phyloP scores from a whole-genome alignment of 2,113 vertebrate genomes.

The Eolophus roseicapilla region DNA sequence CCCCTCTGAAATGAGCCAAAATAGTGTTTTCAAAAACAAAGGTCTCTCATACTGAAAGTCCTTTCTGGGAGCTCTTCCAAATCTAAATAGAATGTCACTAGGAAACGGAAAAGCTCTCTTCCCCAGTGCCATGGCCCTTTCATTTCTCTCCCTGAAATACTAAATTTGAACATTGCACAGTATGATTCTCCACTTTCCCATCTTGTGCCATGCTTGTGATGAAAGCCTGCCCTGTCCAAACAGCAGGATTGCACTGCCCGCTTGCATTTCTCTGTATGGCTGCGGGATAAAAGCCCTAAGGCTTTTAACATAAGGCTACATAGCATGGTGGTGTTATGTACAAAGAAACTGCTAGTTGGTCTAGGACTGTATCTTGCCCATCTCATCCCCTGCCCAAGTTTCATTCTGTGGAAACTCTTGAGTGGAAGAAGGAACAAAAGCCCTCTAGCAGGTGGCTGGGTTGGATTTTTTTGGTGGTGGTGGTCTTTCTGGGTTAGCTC shows the following conservation, averaged over 20 bases:
- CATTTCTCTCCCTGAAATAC: slow-evolving; percentile 28
- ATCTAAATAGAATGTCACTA: slow-evolving; percentile 51
- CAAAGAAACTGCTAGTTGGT: not conserved
- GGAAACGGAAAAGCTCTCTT: slow-evolving; percentile 36
- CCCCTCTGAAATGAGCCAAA: slow-evolving; percentile 33
- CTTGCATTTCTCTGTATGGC: not conserved
- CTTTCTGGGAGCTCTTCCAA: slow-evolving; percentile 60
- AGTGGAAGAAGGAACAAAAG: not conserved
- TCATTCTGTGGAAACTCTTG: not conserved
- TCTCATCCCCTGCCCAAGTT: not conserved
- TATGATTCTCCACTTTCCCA: not conserved
- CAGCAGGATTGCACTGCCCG: not conserved
- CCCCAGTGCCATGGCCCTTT: not conserved
- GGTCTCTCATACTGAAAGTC: slow-evolving; percentile 33
- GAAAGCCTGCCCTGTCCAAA: not conserved
- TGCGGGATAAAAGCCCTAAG: not conserved
- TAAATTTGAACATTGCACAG: not conserved
- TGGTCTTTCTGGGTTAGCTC: not conserved
- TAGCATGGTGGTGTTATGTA: not conserved
- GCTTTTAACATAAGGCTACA: no score
- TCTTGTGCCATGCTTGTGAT: not conserved
- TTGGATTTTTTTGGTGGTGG: not conserved
- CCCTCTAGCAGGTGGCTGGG: not conserved
- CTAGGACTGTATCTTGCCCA: not conserved
- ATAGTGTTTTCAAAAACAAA: slow-evolving; percentile 44